phyloP scores from a whole-genome alignment of 1,140 invertebrate species.

The Eumeta japonica region DNA sequence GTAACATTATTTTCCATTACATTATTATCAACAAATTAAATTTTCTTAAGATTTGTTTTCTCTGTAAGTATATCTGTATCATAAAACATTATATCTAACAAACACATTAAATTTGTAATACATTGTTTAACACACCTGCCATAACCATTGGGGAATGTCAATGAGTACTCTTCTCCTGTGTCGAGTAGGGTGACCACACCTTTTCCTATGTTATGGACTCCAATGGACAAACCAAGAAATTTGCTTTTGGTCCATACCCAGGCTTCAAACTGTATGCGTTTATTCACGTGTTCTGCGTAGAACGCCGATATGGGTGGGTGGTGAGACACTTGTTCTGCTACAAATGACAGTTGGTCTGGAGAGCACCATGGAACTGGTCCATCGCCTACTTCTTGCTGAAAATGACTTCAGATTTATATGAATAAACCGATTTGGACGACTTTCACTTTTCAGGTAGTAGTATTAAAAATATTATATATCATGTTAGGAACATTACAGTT shows the following conservation, averaged over 20 bases:
- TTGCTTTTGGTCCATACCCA: conserved; percentile 98
- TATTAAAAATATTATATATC: too few species aligned
- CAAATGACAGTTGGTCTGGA: conserved; percentile 80
- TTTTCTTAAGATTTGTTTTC: too few species aligned
- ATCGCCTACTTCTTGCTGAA: conserved; percentile 60
- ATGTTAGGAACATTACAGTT: too few species aligned
- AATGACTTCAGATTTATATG: too few species aligned
- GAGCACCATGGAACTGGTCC: conserved; percentile 82
- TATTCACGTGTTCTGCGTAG: conserved; percentile 91
- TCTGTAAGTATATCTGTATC: too few species aligned
- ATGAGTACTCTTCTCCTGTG: conserved; percentile 86
- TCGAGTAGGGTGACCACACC: conserved; percentile 81
- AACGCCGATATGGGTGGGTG: conserved; percentile 98
- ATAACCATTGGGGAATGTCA: conserved; percentile 95
- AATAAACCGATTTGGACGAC: too few species aligned
- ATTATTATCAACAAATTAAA: too few species aligned
- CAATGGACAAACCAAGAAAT: conserved; percentile 93
- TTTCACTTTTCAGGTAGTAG: too few species aligned
- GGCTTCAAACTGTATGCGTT: conserved; percentile 85
- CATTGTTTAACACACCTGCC: conserved; percentile 62
- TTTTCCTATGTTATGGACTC: conserved; percentile 83
- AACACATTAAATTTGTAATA: background rate
- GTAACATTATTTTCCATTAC: too few species aligned
- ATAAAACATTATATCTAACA: too few species aligned
- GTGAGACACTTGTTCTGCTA: conserved; percentile 98